phyloP scores from a whole-genome alignment of 2,888 invertebrate species.

The Drosophila seclusa region DNA sequence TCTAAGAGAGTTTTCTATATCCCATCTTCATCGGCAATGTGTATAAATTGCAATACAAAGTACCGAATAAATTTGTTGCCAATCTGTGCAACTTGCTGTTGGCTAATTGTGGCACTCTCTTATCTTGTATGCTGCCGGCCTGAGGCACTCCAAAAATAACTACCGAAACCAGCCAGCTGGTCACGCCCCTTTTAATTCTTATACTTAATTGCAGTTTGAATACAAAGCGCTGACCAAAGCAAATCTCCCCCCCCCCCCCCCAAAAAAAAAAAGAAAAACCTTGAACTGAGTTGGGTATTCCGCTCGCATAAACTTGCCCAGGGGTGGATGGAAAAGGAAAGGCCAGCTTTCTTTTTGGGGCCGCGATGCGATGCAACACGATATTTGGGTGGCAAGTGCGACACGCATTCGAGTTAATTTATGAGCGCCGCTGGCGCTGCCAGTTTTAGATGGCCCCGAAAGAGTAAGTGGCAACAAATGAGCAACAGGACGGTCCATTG shows the following conservation, averaged over 20 bases:
- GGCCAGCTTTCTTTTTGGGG: constrained; percentile 5
- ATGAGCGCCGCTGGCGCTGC: constrained; percentile 35
- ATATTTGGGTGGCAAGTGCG: constrained; percentile 20
- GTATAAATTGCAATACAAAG: not conserved
- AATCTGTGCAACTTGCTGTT: constrained; percentile 10
- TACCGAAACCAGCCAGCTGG: constrained; percentile 12
- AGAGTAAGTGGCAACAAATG: constrained; percentile 28
- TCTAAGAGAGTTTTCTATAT: not conserved
- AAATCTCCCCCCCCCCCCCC: not conserved
- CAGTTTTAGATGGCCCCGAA: constrained; percentile 26
- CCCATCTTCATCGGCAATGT: not conserved
- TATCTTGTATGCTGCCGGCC: not conserved
- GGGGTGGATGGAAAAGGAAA: constrained; percentile 2
- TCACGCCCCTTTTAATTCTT: constrained; percentile 49
- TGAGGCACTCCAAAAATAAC: constrained; percentile 6
- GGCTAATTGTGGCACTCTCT: constrained; percentile 4
- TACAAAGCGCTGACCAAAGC: constrained; percentile 23
- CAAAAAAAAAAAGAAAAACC: not conserved
- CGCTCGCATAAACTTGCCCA: not conserved
- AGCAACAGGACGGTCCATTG: constrained; percentile 41
- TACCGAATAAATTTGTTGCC: not conserved
- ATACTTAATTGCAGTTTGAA: constrained; percentile 60
- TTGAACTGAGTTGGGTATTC: not conserved
- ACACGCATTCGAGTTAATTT: constrained; percentile 48
- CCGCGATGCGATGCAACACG: constrained; percentile 1